Evolutionary conservation across 2,797 vertebrate species (phyloP).

Genomic region (Zalophus californianus): DNA sequence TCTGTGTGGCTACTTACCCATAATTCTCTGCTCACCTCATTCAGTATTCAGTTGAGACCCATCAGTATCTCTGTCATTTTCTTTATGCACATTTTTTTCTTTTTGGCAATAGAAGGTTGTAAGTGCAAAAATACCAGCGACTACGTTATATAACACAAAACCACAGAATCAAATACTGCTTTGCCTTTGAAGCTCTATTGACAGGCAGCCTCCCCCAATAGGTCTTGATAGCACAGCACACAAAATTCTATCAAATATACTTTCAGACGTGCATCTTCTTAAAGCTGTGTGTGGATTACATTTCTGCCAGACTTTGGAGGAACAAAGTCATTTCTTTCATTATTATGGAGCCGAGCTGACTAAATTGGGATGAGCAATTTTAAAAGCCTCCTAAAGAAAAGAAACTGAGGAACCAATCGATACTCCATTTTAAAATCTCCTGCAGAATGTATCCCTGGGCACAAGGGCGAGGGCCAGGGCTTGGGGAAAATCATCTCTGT

Average conservation of each 20-base stretch:
- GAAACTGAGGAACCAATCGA: conserved; percentile 28
- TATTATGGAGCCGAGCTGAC: conserved; percentile 29
- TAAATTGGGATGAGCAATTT: conserved; percentile 42
- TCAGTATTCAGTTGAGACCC: conserved; percentile 25
- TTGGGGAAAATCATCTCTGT: neutral
- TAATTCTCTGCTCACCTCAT: neutral
- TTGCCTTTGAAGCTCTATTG: conserved; percentile 18
- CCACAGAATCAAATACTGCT: neutral
- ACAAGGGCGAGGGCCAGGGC: neutral
- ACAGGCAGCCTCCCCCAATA: conserved; percentile 5
- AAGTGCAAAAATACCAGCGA: conserved; percentile 6
- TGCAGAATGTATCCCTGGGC: neutral
- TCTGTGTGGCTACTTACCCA: neutral
- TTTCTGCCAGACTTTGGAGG: conserved; percentile 22
- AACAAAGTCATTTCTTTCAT: conserved; percentile 23
- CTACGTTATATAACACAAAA: conserved; percentile 41
- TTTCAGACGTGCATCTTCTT: neutral
- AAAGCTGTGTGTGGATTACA: conserved; percentile 23
- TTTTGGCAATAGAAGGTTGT: conserved; percentile 42
- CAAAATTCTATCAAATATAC: conserved; percentile 50
- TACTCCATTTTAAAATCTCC: conserved; percentile 19
- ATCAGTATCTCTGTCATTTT: conserved; percentile 34
- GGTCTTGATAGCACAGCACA: neutral
- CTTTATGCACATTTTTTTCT: neutral
- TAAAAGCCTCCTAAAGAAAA: conserved; percentile 26